Percentiles rank a stretch among this genome's conserved stretches.
phyloP scores from a whole-genome alignment of 1,140 invertebrate genomes.

The Delia radicum region DNA sequence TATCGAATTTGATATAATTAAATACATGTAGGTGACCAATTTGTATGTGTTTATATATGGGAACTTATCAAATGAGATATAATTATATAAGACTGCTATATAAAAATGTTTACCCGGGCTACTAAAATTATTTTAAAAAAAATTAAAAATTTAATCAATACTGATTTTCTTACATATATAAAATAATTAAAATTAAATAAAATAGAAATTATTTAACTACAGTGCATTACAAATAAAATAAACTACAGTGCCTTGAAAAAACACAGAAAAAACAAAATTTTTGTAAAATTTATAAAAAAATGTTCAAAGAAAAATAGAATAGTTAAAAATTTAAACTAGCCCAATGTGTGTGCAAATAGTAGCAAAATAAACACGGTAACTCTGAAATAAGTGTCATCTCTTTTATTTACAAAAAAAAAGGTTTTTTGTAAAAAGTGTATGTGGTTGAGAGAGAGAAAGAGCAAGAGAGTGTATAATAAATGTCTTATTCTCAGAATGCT shows the following conservation, averaged over 20 bases:
- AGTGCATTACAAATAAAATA: not conserved
- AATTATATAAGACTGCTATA: too few relatives aligned
- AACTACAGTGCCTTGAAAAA: not conserved
- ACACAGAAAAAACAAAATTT: not conserved
- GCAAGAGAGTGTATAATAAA: too few relatives aligned
- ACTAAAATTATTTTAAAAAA: not conserved
- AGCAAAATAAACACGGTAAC: conserved; percentile 3
- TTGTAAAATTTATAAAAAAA: not conserved
- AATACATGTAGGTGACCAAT: too few relatives aligned
- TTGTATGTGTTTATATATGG: too few relatives aligned
- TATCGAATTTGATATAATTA: too few relatives aligned
- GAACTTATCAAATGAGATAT: too few relatives aligned
- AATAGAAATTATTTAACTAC: not conserved
- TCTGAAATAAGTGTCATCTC: not conserved
- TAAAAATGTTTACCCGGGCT: too few relatives aligned
- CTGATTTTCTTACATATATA: not conserved
- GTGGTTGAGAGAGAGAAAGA: not conserved
- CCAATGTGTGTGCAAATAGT: not conserved
- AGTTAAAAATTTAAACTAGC: not conserved
- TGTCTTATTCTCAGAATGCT: not conserved
- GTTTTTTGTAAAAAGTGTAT: not conserved
- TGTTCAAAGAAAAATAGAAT: not conserved
- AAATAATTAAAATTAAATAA: not conserved
- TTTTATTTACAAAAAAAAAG: not conserved
- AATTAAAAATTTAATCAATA: not conserved